These are phyloP conservation scores for Parnassius apollo DNA, from an alignment of 2,888 invertebrate genomes.

Conservation along the genomic window DNA sequence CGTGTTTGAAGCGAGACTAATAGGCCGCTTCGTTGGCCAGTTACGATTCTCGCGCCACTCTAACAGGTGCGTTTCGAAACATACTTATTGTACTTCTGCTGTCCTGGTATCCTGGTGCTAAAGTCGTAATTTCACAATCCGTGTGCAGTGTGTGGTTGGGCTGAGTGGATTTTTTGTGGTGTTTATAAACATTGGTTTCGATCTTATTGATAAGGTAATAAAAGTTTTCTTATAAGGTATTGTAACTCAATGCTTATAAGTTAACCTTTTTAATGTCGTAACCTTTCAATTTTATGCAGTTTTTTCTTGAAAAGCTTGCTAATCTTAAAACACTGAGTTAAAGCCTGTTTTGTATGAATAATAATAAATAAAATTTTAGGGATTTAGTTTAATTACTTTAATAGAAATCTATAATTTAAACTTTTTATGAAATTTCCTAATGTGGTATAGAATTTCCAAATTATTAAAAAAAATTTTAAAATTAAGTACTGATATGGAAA, in stretches of 20 bases:
- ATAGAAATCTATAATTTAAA: too few relatives aligned
- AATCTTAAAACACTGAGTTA: background rate
- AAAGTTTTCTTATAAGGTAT: slow-evolving; percentile 5
- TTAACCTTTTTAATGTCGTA: slow-evolving; percentile 12
- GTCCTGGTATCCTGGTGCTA: slow-evolving; percentile 50
- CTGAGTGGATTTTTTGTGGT: slow-evolving; percentile 8
- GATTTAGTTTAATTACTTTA: too few relatives aligned
- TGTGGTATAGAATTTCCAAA: too few relatives aligned
- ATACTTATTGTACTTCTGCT: slow-evolving; percentile 46
- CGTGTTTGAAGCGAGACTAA: slow-evolving; percentile 69
- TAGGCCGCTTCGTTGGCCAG: slow-evolving; percentile 65
- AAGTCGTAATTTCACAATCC: slow-evolving; percentile 40
- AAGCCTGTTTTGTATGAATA: too few relatives aligned
- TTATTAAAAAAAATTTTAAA: too few relatives aligned
- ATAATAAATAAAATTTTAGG: too few relatives aligned
- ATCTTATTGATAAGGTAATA: slow-evolving; percentile 8
- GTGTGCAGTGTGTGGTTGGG: slow-evolving; percentile 42
- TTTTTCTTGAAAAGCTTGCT: background rate
- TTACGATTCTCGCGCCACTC: slow-evolving; percentile 72
- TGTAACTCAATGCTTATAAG: too few relatives aligned
- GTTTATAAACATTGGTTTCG: background rate
- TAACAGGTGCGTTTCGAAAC: slow-evolving; percentile 67
- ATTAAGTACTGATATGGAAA: too few relatives aligned
- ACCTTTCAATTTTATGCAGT: slow-evolving; percentile 3
- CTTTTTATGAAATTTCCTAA: too few relatives aligned